Base-by-base conservation (phyloP, 1,140 invertebrate species). In the Asbolus verrucosus region DNA sequence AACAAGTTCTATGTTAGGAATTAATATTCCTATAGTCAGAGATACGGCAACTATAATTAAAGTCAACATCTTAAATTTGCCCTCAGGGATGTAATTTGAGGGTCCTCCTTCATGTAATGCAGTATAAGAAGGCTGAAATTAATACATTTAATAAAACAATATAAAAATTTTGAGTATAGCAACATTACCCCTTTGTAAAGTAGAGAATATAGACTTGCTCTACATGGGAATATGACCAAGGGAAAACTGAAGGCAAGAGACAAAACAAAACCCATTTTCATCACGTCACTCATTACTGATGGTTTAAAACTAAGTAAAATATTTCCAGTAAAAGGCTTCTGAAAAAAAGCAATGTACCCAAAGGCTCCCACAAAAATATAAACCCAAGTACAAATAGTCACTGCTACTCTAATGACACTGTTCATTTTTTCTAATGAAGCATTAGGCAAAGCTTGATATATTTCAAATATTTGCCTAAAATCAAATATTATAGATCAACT, bases 221-320 rank as follows among this genome's bases (percentile, higher is more conserved):
- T 84, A 81, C 96, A 98, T 6, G 97, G 97, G 84, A 98, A 98
- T 80, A 99, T 94, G 62, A 98, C 94, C 60, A 99, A 85, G 6
- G 97, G 97, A 84, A 98, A 98, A 81, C 95, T 97, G 77, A 98
- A 92, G 13, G 95, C 94, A 31, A 98, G 88, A 0, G 96, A 98
- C 41, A 98, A 84, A 0, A 98, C 91, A 86, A 99, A 98, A 19
- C 95, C 94, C 71, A 98, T 84, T 85, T 97, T 96, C 70, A 97
- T 95, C 19, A 94, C 84, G 82, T 96, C 92, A 72, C 93, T 94
- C 19, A 90, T 86, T 70, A 92, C 82, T 11, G 93, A 92, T 3
- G 90, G 87, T 27, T 90, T 87, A 76, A 98, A 90, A 79, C 90
- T 93, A 75, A 96, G 87, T 43, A 98, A 85, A 73, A 98, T 91